phyloP scores from a whole-genome alignment of 2,797 vertebrate genomes.

The Smutsia gigantea region DNA sequence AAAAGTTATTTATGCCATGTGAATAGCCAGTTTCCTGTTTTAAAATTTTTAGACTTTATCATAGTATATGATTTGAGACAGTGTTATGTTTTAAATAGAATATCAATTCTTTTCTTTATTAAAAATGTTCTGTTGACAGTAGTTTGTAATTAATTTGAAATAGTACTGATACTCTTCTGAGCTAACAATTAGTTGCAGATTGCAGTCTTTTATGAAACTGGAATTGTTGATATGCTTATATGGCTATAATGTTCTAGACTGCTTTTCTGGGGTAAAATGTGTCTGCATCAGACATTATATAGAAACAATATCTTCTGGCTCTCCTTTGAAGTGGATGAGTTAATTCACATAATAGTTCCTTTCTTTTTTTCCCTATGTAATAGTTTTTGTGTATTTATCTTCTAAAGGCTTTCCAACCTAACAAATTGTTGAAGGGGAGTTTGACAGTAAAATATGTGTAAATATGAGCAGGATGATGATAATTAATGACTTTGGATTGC shows the following conservation, averaged over 20 bases:
- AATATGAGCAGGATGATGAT: neutral
- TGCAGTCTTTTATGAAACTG: neutral
- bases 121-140: neutral
- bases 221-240: neutral
- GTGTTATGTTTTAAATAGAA: neutral
- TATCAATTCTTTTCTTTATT: neutral
- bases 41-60: neutral
- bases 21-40: neutral
- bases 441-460: neutral
- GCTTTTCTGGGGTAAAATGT: neutral
- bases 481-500: neutral
- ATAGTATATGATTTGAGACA: neutral
- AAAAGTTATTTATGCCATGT: constrained; percentile 17
- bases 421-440: neutral
- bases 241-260: neutral
- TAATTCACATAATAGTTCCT: neutral
- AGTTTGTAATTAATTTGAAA: neutral
- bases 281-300: neutral
- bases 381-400: neutral
- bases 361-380: neutral
- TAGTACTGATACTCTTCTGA: neutral
- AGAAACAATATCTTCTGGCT: neutral
- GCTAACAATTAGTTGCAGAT: neutral
- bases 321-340: neutral
- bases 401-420: constrained; percentile 5